Evolutionary conservation across 1,140 invertebrate genomes (phyloP), one percentile per base, ranked within the genome.

Genomic region (Drosophila obscura): DNA sequence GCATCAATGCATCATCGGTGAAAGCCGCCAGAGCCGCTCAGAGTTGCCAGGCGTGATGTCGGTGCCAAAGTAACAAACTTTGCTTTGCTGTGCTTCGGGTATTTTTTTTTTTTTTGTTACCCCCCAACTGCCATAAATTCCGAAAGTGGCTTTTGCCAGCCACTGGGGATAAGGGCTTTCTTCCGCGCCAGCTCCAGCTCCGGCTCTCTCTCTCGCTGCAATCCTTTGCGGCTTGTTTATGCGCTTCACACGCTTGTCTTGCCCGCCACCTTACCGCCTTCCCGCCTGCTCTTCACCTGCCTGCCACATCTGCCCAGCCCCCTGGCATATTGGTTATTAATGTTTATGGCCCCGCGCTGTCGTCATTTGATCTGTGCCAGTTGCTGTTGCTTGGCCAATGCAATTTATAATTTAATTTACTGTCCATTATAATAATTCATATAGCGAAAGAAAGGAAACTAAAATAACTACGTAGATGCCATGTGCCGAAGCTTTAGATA

Each of bases 1-100:
- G 76, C 83, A 80, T 83, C 83, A 80, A 88, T 88, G 83, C 79
- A 88, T 88, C 83, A 88, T 89, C 84, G 84, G 65, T 73, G 74
- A 77, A 68, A 78, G 73, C 73, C 65, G 57, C 31, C 22, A 39
- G 35, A 45, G 11, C 59, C 26, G 49, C 59, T 35, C 16, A 13
- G 35, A 39, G 26, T 6, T 35, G 9, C 45, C 44, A 51, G 13
- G 35, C 58, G 41, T 61, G 58, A 58, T 49, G 72, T 46, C 59
- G 48, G 59, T 69, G 77, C 77, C 77, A 85, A 80, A 80, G 80
- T 85, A 76, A 76, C 78, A 68, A 78, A 85, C 73, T 87, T 87
- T 85, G 64, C 66, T 71, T 71, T 68, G 66, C 80, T 58, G 69
- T 71, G 46, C 41, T 57, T 45, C 46, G 22, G 35, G 52, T 77